Conservation (phyloP, 2,797 vertebrate species). For the Sitta carolinensis region DNA sequence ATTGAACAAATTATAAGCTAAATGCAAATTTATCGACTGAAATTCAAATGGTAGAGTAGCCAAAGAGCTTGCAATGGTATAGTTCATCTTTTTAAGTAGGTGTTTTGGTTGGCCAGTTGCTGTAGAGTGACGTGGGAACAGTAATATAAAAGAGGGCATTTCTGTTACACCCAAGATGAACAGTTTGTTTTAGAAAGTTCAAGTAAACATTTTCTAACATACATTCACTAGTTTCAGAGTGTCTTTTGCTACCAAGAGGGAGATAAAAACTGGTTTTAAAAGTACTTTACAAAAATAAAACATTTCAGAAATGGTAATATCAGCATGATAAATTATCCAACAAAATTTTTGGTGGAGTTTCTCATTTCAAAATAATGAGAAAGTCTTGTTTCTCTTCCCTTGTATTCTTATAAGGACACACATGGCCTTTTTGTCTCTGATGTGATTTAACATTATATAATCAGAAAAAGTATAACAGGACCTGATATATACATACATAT, state of each 20-base stretch:
- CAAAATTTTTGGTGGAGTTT: slow-evolving; percentile 26
- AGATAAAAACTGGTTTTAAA: slow-evolving; percentile 57
- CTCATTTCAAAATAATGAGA: slow-evolving; percentile 22
- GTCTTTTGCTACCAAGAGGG: slow-evolving; percentile 70
- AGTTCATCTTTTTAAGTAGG: slow-evolving; percentile 72
- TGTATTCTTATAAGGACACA: neutral
- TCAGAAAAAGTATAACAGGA: neutral
- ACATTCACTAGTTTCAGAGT: slow-evolving; percentile 67
- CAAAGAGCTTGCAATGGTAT: slow-evolving; percentile 64
- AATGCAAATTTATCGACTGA: slow-evolving; percentile 82
- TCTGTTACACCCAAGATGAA: slow-evolving; percentile 78
- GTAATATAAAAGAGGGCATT: slow-evolving; percentile 68
- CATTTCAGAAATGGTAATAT: slow-evolving; percentile 47
- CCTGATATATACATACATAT: neutral
- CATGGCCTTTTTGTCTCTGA: neutral
- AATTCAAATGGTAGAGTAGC: slow-evolving; percentile 74
- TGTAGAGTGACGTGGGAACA: slow-evolving; percentile 76
- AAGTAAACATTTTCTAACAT: slow-evolving; percentile 76
- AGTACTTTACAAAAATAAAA: slow-evolving; percentile 18
- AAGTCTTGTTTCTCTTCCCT: neutral
- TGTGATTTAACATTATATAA: neutral
- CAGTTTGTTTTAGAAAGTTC: slow-evolving; percentile 76
- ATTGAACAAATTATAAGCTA: slow-evolving; percentile 82
- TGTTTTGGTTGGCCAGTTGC: slow-evolving; percentile 79
- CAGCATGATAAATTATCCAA: slow-evolving; percentile 45